phyloP scores from a whole-genome alignment of 2,888 invertebrate species.

The Aelia acuminata region DNA sequence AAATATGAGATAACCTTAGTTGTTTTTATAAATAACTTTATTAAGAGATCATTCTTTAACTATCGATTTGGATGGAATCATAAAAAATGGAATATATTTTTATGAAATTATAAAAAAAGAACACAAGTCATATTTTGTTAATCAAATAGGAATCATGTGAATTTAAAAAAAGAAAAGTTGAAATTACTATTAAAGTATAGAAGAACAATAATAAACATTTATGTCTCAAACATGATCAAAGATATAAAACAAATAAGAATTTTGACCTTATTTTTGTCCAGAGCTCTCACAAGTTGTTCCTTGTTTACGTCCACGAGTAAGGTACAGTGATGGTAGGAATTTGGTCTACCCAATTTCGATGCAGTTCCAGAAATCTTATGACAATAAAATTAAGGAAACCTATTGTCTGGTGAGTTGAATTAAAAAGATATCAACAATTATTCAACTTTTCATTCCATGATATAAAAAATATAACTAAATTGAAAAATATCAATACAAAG shows the following conservation, averaged over 20 bases:
- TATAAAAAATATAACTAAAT: no score
- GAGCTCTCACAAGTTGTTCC: slow-evolving; percentile 78
- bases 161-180: not conserved
- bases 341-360: slow-evolving; percentile 87
- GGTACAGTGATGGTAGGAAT: slow-evolving; percentile 98
- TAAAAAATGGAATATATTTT: not conserved
- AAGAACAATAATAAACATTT: not conserved
- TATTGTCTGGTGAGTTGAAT: no score
- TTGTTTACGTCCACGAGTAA: slow-evolving; percentile 90
- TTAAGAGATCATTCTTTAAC: not conserved
- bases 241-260: not conserved
- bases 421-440: no score
- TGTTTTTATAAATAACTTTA: not conserved
- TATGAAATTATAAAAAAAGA: not conserved
- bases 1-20: not conserved
- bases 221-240: not conserved
- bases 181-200: not conserved
- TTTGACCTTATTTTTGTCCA: slow-evolving; percentile 83
- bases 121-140: not conserved
- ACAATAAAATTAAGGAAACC: slow-evolving; percentile 56
- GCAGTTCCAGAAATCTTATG: slow-evolving; percentile 94
- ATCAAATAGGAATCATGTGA: not conserved
- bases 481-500: no score
- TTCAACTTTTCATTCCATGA: no score
- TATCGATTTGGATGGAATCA: not conserved